Percentiles rank a stretch among this genome's conserved stretches.
These are phyloP conservation scores for Apostichopus parvimensis DNA, from an alignment of 35 echinoderm and acorn worm genomes.

Conservation along the genomic window DNA sequence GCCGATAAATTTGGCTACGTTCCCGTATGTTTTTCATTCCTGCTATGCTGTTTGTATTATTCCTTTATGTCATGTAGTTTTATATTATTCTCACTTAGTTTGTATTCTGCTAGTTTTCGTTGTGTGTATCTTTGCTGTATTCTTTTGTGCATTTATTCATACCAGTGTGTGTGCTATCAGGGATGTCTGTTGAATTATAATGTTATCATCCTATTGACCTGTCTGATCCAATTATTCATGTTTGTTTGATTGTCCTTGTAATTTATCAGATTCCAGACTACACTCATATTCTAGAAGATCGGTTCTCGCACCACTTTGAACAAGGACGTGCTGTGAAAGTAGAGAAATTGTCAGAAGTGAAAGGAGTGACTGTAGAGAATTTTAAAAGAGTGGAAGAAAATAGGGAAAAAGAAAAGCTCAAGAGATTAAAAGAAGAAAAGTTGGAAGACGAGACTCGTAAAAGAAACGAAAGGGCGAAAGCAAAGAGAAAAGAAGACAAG, in stretches of 20 bases:
- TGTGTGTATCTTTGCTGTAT: no score
- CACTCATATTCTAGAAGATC: no score
- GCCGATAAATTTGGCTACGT: neutral
- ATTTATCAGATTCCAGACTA: no score
- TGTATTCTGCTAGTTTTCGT: no score
- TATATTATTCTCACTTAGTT: no score
- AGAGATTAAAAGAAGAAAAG: neutral
- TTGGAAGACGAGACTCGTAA: constrained; percentile 15
- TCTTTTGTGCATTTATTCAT: no score
- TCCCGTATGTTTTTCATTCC: neutral
- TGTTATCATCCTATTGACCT: no score
- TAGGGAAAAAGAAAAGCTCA: neutral
- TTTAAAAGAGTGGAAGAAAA: neutral
- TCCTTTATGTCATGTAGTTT: neutral
- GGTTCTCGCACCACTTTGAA: no score
- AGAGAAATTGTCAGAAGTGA: constrained; percentile 24
- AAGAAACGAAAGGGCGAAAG: neutral
- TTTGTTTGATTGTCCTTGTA: no score
- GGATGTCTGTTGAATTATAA: no score
- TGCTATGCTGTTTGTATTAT: neutral
- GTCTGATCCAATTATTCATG: no score
- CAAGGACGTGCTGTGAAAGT: neutral
- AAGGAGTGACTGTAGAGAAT: neutral
- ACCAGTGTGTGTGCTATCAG: no score
- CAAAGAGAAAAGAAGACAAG: neutral